phyloP scores from a whole-genome alignment of 2,888 invertebrate genomes.

The Mycalesis mineus region DNA sequence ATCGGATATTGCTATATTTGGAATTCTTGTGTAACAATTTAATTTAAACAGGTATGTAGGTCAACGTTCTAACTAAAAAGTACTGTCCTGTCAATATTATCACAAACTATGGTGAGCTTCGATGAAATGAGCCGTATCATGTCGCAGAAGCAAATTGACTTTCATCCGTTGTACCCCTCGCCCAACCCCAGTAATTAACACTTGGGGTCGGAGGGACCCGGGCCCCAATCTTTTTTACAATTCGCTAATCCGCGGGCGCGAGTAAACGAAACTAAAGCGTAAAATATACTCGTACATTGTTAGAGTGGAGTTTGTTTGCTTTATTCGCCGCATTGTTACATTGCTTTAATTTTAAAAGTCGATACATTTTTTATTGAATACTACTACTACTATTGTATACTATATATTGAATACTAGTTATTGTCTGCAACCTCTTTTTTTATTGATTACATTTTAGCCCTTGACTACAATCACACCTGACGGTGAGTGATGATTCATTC shows the following conservation, averaged over 20 bases:
- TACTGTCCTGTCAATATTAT: neutral
- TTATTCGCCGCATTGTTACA: neutral
- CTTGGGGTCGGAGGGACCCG: slow-evolving; percentile 66
- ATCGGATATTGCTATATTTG: too few relatives aligned
- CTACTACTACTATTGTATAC: too few relatives aligned
- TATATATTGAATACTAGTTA: too few relatives aligned
- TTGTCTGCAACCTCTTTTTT: too few relatives aligned
- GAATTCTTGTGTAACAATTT: too few relatives aligned
- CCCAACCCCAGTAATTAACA: slow-evolving; percentile 78
- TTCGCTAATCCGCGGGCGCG: slow-evolving; percentile 75
- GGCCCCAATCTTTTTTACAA: slow-evolving; percentile 74
- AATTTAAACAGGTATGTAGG: neutral
- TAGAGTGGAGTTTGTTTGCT: neutral
- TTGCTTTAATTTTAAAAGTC: neutral
- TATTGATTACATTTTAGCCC: too few relatives aligned
- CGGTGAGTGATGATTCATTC: too few relatives aligned
- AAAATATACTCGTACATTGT: neutral
- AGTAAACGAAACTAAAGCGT: slow-evolving; percentile 45
- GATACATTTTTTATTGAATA: too few relatives aligned
- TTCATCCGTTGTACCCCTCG: slow-evolving; percentile 73
- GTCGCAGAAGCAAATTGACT: slow-evolving; percentile 82
- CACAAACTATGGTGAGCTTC: neutral
- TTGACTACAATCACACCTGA: too few relatives aligned
- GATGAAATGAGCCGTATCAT: slow-evolving; percentile 82
- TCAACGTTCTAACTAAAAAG: neutral